Evolutionary conservation across 2,888 invertebrate genomes (phyloP).

Genomic region (Byasa hedistus): DNA sequence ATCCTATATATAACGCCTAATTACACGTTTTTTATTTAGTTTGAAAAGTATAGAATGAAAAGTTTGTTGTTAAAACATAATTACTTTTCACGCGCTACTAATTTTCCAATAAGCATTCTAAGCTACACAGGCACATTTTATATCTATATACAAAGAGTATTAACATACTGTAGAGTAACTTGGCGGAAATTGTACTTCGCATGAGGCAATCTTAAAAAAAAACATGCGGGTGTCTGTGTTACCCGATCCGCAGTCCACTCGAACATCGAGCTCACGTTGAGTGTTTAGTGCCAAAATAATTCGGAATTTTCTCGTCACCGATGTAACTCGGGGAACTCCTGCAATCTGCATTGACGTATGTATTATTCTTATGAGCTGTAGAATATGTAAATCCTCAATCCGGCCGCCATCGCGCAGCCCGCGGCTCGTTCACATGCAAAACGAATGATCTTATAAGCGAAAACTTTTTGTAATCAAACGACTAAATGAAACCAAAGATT

Average conservation of each 20-base stretch:
- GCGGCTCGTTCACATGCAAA: constrained; percentile 42
- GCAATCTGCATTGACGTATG: constrained; percentile 35
- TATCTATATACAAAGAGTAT: background rate
- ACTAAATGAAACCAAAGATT: constrained; percentile 77
- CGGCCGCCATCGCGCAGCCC: background rate
- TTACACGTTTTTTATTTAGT: background rate
- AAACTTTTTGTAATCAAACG: constrained; percentile 63
- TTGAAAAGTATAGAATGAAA: background rate
- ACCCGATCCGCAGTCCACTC: constrained; percentile 11
- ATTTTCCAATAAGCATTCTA: background rate
- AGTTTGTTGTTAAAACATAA: background rate
- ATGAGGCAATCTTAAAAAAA: too few species aligned
- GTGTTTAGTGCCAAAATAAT: constrained; percentile 39
- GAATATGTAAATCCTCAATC: constrained; percentile 38
- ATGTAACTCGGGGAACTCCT: constrained; percentile 28
- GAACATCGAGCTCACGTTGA: constrained; percentile 46
- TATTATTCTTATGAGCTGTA: constrained; percentile 49
- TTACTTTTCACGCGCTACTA: background rate
- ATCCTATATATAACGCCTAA: background rate
- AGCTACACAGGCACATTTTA: background rate
- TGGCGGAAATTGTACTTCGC: too few species aligned
- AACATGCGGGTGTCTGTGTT: background rate
- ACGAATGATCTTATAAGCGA: constrained; percentile 41
- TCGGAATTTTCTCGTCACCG: constrained; percentile 26
- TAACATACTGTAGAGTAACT: background rate